Evolutionary conservation across 2,888 invertebrate genomes (phyloP).

Genomic region (Heteropelma amictum): DNA sequence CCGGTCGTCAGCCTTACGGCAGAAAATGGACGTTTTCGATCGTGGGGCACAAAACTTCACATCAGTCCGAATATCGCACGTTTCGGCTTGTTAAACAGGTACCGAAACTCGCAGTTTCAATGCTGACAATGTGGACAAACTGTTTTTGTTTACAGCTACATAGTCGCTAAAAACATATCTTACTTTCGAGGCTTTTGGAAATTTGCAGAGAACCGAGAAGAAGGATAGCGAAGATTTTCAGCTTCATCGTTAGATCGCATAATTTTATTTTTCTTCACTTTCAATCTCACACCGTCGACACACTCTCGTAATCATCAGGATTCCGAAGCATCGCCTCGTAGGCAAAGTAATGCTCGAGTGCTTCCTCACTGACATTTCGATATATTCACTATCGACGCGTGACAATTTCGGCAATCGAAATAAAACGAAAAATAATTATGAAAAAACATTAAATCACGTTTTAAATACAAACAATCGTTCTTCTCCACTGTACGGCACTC

Average conservation of each 20-base stretch:
- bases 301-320: constrained; percentile 51
- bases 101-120: too few relatives aligned
- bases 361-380: constrained; percentile 7
- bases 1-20: too few relatives aligned
- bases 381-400: constrained; percentile 30
- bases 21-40: too few relatives aligned
- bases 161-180: constrained; percentile 45
- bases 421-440: not conserved
- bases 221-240: constrained; percentile 66
- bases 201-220: constrained; percentile 68
- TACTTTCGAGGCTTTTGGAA: constrained; percentile 67
- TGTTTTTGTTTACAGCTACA: not conserved
- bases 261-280: constrained; percentile 36
- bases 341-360: not conserved
- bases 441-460: constrained; percentile 1
- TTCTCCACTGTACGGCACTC: constrained; percentile 43
- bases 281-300: constrained; percentile 51
- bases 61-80: too few relatives aligned
- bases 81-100: too few relatives aligned
- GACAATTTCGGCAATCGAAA: constrained; percentile 2
- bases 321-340: not conserved
- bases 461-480: not conserved
- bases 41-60: too few relatives aligned
- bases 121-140: not conserved
- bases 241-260: constrained; percentile 67